Evolutionary conservation across 2,113 vertebrate genomes (phyloP).

Genomic region (Sebastes fasciatus): DNA sequence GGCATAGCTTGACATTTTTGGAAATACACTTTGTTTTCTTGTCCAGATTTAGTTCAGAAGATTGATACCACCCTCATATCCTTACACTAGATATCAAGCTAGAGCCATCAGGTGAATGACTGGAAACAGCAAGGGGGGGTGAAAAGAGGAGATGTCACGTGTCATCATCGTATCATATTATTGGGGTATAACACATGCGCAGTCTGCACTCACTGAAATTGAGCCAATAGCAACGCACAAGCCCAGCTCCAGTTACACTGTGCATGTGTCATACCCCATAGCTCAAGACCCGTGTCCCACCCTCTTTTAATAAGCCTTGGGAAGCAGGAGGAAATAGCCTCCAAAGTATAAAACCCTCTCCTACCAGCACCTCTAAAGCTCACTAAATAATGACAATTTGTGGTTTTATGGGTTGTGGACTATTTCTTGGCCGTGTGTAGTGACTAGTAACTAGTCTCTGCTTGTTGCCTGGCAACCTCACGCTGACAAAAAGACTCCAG

Average conservation of each 20-base stretch:
- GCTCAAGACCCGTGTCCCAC: no score
- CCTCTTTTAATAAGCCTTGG: no score
- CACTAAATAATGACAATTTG: not conserved
- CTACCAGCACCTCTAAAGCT: no score
- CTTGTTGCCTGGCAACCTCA: not conserved
- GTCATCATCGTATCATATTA: no score
- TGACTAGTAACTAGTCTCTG: not conserved
- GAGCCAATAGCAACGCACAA: no score
- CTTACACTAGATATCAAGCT: not conserved
- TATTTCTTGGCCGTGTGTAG: not conserved
- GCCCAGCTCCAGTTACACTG: no score
- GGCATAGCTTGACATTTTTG: not conserved
- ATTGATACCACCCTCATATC: not conserved
- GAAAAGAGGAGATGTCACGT: no score
- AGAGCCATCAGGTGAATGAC: not conserved
- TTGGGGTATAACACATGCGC: no score
- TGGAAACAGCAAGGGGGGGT: not conserved
- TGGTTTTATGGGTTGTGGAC: not conserved
- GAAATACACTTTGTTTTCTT: not conserved
- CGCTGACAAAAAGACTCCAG: not conserved
- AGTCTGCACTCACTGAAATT: no score
- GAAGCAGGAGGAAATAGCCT: no score
- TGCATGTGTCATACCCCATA: no score
- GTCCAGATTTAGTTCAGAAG: not conserved
- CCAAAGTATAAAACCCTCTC: no score